These are phyloP conservation scores for Trichonephila inaurata DNA, from an alignment of 1,140 invertebrate genomes.

Conservation along the genomic window DNA sequence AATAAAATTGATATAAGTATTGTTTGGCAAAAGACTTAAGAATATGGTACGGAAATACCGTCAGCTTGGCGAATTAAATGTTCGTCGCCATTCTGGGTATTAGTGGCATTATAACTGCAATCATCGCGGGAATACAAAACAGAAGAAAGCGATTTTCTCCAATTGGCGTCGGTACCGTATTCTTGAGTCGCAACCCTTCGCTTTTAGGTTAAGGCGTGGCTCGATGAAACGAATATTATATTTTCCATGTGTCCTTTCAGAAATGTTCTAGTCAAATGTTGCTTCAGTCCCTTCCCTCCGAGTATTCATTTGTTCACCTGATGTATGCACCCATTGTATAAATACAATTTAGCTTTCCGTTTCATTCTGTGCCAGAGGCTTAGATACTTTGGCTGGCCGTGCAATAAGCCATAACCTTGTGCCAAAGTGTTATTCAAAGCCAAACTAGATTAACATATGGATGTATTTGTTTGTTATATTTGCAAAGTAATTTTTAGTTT, in stretches of 20 bases:
- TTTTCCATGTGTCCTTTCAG: background rate
- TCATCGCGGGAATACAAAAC: no score
- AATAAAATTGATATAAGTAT: no score
- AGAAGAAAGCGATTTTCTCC: no score
- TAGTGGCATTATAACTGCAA: no score
- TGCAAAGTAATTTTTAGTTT: background rate
- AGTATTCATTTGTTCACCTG: background rate
- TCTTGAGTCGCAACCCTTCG: no score
- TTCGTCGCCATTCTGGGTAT: no score
- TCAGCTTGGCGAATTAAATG: no score
- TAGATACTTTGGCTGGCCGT: background rate
- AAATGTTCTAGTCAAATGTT: background rate
- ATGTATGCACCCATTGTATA: background rate
- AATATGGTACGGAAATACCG: no score
- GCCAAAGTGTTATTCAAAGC: constrained; percentile 16
- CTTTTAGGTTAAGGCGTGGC: no score
- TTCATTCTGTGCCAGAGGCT: background rate
- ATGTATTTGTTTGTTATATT: background rate
- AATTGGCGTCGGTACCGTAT: no score
- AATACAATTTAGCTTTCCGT: background rate
- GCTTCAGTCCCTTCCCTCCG: background rate
- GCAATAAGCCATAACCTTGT: constrained; percentile 9
- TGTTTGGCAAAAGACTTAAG: no score
- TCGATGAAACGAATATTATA: background rate
- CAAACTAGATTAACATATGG: background rate